Evolutionary conservation across 2,113 vertebrate species (phyloP).

Genomic region (Hippocampus mohnikei): DNA sequence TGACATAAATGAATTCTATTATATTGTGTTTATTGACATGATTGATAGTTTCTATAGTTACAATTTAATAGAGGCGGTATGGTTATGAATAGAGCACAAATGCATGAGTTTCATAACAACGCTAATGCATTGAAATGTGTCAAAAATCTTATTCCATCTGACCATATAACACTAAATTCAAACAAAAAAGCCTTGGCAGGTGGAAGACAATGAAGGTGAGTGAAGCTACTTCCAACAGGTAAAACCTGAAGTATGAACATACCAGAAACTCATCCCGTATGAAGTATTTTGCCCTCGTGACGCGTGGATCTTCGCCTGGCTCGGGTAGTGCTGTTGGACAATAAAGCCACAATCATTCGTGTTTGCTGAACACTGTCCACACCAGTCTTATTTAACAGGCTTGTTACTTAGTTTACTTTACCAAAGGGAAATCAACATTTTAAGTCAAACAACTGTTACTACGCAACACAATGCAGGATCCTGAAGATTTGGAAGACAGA

Average conservation of each 20-base stretch:
- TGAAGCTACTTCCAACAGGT: background rate
- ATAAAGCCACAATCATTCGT: slow-evolving; percentile 25
- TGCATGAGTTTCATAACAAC: too few relatives aligned
- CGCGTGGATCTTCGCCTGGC: slow-evolving; percentile 90
- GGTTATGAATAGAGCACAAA: too few relatives aligned
- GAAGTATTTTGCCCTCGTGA: slow-evolving; percentile 99
- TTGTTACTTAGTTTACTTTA: background rate
- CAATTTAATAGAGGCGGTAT: too few relatives aligned
- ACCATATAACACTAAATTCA: background rate
- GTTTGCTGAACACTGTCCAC: background rate
- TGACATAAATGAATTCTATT: too few relatives aligned
- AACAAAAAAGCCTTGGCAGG: background rate
- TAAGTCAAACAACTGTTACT: background rate
- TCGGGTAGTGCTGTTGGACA: slow-evolving; percentile 85
- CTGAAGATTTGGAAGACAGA: background rate
- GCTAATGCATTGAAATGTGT: background rate
- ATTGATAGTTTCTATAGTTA: too few relatives aligned
- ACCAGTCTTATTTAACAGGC: background rate
- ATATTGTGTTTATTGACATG: too few relatives aligned
- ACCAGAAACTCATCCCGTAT: slow-evolving; percentile 99
- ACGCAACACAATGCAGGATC: background rate
- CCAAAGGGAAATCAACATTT: background rate
- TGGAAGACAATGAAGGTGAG: background rate
- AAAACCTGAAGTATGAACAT: slow-evolving; percentile 51
- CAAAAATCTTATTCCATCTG: background rate